Evolutionary conservation across 2,113 vertebrate species (phyloP).

Genomic region (Smithornis capensis): DNA sequence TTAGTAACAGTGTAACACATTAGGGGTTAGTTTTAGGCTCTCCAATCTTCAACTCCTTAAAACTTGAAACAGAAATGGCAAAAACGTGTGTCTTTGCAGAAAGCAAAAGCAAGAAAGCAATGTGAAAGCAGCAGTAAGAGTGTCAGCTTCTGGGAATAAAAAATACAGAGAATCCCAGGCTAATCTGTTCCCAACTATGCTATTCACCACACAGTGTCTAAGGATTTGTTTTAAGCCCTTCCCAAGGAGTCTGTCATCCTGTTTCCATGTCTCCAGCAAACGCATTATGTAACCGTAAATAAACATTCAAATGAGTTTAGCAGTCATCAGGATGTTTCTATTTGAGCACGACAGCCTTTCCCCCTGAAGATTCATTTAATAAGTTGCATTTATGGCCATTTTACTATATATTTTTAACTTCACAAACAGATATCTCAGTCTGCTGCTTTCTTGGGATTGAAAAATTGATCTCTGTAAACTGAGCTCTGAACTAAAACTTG

Average conservation of each 20-base stretch:
- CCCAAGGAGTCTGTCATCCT: background rate
- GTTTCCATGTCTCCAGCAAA: background rate
- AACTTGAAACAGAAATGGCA: background rate
- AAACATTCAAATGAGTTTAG: background rate
- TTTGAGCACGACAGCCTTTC: background rate
- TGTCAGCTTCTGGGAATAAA: background rate
- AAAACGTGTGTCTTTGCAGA: background rate
- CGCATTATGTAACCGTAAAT: constrained; percentile 8
- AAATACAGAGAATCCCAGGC: constrained; percentile 12
- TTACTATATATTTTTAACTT: background rate
- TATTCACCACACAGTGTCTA: background rate
- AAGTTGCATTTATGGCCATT: background rate
- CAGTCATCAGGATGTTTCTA: background rate
- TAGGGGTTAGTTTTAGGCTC: background rate
- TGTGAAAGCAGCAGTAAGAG: background rate
- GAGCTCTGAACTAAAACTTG: background rate
- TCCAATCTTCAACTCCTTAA: background rate
- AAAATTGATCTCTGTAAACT: background rate
- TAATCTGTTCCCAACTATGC: background rate
- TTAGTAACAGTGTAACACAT: background rate
- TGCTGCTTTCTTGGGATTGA: background rate
- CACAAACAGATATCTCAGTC: background rate
- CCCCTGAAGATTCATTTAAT: background rate
- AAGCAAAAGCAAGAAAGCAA: constrained; percentile 25
- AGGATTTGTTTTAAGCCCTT: constrained; percentile 41